Evolutionary conservation across 1,140 invertebrate species (phyloP).

Genomic region (Anoplophora glabripennis): DNA sequence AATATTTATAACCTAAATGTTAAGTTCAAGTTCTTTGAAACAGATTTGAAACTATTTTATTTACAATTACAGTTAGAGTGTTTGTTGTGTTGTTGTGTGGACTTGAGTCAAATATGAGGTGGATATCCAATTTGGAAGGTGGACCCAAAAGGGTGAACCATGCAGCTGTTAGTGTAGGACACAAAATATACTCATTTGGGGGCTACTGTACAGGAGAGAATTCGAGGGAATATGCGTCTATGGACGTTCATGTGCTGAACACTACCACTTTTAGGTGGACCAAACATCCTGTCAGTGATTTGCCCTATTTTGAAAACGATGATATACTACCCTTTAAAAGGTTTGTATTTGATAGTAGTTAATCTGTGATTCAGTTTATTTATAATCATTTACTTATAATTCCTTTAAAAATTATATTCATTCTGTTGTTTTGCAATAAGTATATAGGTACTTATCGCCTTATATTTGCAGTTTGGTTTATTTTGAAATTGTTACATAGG

Average conservation of each 20-base stretch:
- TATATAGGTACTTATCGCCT: no score
- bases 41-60: no score
- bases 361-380: not conserved
- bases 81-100: no score
- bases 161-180: conserved; percentile 79
- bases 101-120: conserved; percentile 56
- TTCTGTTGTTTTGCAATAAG: no score
- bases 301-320: conserved; percentile 47
- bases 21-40: no score
- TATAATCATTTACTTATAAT: no score
- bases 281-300: conserved; percentile 51
- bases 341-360: conserved; percentile 1
- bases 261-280: conserved; percentile 65
- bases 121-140: conserved; percentile 80
- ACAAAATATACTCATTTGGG: conserved; percentile 86
- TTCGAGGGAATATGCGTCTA: conserved; percentile 66
- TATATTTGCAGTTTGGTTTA: no score
- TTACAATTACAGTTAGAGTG: no score
- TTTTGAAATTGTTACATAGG: no score
- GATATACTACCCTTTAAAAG: conserved; percentile 46
- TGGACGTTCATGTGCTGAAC: conserved; percentile 86
- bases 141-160: conserved; percentile 83
- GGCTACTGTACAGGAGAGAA: conserved; percentile 83
- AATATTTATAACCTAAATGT: no score
- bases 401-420: no score